Conservation (phyloP, 2,113 vertebrate species). For the Vimba vimba region DNA sequence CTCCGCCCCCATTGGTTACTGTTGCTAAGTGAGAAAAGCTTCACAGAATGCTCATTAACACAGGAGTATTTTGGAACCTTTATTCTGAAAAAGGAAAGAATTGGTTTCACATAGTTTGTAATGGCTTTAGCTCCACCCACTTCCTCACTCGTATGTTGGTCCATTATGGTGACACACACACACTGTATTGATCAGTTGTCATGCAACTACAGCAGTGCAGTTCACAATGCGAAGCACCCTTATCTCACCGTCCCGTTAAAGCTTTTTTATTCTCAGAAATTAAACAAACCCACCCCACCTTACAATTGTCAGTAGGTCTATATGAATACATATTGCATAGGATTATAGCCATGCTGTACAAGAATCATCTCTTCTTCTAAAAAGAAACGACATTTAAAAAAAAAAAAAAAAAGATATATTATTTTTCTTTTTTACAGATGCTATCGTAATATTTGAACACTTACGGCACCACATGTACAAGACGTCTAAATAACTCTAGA, state of each 20-base stretch:
- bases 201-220: slow-evolving; percentile 94
- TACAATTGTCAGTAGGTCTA: slow-evolving; percentile 87
- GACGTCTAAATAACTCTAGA: slow-evolving; percentile 84
- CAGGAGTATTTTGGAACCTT: slow-evolving; percentile 27
- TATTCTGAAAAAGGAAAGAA: slow-evolving; percentile 56
- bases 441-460: slow-evolving; percentile 82
- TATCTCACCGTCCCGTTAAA: slow-evolving; percentile 85
- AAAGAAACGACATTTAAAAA: slow-evolving; percentile 71
- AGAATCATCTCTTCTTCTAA: slow-evolving; percentile 68
- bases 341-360: slow-evolving; percentile 96
- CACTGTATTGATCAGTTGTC: slow-evolving; percentile 87
- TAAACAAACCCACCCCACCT: slow-evolving; percentile 79
- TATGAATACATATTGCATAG: slow-evolving; percentile 95
- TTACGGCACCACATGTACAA: slow-evolving; percentile 96
- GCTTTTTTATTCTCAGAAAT: slow-evolving; percentile 74
- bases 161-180: slow-evolving; percentile 89
- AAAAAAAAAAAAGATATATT: slow-evolving; percentile 74
- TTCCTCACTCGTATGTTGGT: slow-evolving; percentile 71
- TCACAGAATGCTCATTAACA: slow-evolving; percentile 19
- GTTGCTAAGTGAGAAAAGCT: neutral
- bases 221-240: slow-evolving; percentile 79
- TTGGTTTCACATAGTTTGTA: slow-evolving; percentile 91
- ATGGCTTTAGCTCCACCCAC: slow-evolving; percentile 80
- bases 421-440: slow-evolving; percentile 75
- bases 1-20: neutral